phyloP scores from a whole-genome alignment of 2,113 vertebrate genomes.

The Lasiurus cinereus region DNA sequence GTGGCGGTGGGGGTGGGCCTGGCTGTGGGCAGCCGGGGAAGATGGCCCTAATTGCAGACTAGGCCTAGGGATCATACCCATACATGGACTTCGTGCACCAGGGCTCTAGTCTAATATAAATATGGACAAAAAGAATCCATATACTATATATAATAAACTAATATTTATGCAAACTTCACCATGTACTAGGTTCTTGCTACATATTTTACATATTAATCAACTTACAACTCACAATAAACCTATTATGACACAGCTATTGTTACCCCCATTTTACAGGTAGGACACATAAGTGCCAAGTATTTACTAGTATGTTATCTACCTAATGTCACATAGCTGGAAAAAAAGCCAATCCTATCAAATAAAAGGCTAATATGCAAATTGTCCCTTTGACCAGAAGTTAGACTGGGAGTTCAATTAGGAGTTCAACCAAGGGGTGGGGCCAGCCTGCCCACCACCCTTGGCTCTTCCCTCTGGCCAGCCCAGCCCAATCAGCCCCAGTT shows the following conservation, averaged over 20 bases:
- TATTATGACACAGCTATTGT: not conserved
- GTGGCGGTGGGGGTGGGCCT: too few relatives aligned
- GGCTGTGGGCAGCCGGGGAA: too few relatives aligned
- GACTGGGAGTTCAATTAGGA: too few relatives aligned
- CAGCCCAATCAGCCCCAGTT: too few relatives aligned
- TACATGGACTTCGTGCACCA: too few relatives aligned
- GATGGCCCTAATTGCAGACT: too few relatives aligned
- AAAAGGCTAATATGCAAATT: too few relatives aligned
- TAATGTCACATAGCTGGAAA: not conserved
- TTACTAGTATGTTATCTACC: not conserved
- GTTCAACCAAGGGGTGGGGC: too few relatives aligned
- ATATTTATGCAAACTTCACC: not conserved
- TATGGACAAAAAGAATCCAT: not conserved
- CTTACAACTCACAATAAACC: not conserved
- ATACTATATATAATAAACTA: not conserved
- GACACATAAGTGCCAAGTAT: not conserved
- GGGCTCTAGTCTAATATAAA: not conserved
- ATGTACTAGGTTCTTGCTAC: not conserved
- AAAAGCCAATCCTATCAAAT: not conserved
- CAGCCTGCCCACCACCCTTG: too few relatives aligned
- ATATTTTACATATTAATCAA: not conserved
- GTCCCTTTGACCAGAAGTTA: too few relatives aligned
- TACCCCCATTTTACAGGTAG: not conserved
- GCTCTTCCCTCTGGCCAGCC: too few relatives aligned
- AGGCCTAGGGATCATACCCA: too few relatives aligned